Evolutionary conservation across 1,140 invertebrate genomes (phyloP).

Genomic region (Acromyrmex heyeri): DNA sequence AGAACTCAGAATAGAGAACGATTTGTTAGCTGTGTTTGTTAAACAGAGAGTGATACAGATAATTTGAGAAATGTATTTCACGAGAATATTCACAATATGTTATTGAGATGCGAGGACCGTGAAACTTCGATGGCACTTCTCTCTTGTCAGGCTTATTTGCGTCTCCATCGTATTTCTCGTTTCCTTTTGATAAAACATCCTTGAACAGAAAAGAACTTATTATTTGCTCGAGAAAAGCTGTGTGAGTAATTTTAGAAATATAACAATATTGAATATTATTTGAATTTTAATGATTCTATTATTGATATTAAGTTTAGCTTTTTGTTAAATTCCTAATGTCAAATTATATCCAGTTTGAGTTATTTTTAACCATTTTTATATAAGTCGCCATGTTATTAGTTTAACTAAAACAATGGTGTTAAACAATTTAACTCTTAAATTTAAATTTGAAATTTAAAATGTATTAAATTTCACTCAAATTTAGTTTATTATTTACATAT

Average conservation of each 20-base stretch:
- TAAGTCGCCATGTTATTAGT: no score
- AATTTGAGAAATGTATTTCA: slow-evolving; percentile 32
- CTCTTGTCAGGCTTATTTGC: slow-evolving; percentile 11
- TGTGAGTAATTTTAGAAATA: slow-evolving; percentile 2
- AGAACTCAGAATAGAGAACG: slow-evolving; percentile 7
- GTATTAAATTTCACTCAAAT: no score
- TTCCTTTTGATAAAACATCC: neutral
- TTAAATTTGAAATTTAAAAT: no score
- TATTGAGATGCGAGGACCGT: neutral
- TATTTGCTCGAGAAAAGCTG: neutral
- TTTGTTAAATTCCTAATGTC: no score
- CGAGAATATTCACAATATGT: slow-evolving; percentile 32
- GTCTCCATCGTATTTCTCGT: neutral
- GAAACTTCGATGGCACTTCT: neutral
- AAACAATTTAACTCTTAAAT: no score
- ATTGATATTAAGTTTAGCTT: neutral
- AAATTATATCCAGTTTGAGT: no score
- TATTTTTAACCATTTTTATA: no score
- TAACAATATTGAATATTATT: slow-evolving; percentile 16
- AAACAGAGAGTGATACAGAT: slow-evolving; percentile 8
- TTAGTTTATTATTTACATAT: no score
- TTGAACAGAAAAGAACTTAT: neutral
- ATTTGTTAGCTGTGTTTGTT: slow-evolving; percentile 31
- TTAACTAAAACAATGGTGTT: no score
- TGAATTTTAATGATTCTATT: neutral